Evolutionary conservation across 2,113 vertebrate genomes (phyloP).

Genomic region (Garra rufa): DNA sequence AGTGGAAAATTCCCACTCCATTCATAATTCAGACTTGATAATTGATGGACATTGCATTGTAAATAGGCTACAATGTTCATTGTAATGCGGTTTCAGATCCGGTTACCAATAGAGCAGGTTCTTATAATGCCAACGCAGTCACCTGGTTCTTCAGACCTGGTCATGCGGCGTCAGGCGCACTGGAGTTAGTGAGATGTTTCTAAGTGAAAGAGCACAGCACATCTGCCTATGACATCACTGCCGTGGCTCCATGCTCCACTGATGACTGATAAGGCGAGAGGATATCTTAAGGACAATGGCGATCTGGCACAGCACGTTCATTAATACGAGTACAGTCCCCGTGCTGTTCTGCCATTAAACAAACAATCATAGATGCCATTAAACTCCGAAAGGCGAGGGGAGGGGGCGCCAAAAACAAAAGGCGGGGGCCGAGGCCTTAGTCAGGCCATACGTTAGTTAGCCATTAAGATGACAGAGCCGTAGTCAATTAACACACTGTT

Average conservation of each 20-base stretch:
- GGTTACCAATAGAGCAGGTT: neutral
- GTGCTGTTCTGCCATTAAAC: constrained; percentile 58
- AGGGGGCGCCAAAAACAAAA: constrained; percentile 69
- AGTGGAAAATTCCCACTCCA: constrained; percentile 16
- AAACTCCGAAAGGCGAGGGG: constrained; percentile 55
- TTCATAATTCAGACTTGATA: constrained; percentile 33
- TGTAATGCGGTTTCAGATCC: neutral
- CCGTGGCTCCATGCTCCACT: neutral
- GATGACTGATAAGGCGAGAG: constrained; percentile 4
- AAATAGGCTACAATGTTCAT: neutral
- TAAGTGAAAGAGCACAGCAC: constrained; percentile 3
- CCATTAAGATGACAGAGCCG: constrained; percentile 74
- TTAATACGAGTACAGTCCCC: constrained; percentile 49
- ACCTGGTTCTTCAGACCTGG: constrained; percentile 5
- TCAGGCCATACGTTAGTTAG: constrained; percentile 69
- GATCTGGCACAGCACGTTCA: constrained; percentile 11
- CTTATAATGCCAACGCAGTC: neutral
- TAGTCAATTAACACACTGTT: constrained; percentile 83
- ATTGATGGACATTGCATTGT: constrained; percentile 6
- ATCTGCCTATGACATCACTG: constrained; percentile 1
- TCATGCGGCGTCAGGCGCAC: neutral
- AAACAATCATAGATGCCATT: constrained; percentile 62
- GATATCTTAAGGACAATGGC: constrained; percentile 1
- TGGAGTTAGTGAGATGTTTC: neutral
- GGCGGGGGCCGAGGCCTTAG: constrained; percentile 48